Evolutionary conservation across 2,888 invertebrate genomes (phyloP).

Genomic region (Clusia tigrina): DNA sequence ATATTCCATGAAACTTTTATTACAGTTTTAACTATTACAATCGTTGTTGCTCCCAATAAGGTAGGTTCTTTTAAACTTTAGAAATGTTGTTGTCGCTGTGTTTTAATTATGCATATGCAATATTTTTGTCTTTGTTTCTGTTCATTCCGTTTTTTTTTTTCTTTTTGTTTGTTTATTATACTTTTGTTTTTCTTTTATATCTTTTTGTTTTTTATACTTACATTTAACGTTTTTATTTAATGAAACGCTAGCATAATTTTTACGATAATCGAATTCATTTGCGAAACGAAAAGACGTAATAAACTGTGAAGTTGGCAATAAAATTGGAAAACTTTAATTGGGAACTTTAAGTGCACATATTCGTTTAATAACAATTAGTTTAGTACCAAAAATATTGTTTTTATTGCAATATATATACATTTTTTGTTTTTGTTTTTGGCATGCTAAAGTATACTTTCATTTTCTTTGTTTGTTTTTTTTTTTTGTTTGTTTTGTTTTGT

Average conservation of each 20-base stretch:
- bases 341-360: too few relatives aligned
- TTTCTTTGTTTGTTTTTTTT: conserved; percentile 39
- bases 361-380: not conserved
- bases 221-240: too few relatives aligned
- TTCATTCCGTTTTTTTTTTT: conserved; percentile 44
- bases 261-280: too few relatives aligned
- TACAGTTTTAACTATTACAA: conserved; percentile 43
- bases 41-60: conserved; percentile 49
- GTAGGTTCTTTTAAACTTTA: conserved; percentile 33
- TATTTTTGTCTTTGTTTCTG: conserved; percentile 48
- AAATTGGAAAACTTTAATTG: too few relatives aligned
- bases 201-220: conserved; percentile 13
- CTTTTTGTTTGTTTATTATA: conserved; percentile 11
- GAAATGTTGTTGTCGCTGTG: not conserved
- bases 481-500: conserved; percentile 11
- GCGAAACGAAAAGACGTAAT: too few relatives aligned
- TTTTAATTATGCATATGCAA: conserved; percentile 14
- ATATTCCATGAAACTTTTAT: conserved; percentile 31
- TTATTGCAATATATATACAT: conserved; percentile 11
- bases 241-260: too few relatives aligned
- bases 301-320: not conserved
- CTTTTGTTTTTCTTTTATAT: conserved; percentile 38
- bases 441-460: conserved; percentile 26
- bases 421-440: conserved; percentile 22
- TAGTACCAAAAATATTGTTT: not conserved